Evolutionary conservation across 2,113 vertebrate genomes (phyloP).

Genomic region (Tetraodon nigroviridis): DNA sequence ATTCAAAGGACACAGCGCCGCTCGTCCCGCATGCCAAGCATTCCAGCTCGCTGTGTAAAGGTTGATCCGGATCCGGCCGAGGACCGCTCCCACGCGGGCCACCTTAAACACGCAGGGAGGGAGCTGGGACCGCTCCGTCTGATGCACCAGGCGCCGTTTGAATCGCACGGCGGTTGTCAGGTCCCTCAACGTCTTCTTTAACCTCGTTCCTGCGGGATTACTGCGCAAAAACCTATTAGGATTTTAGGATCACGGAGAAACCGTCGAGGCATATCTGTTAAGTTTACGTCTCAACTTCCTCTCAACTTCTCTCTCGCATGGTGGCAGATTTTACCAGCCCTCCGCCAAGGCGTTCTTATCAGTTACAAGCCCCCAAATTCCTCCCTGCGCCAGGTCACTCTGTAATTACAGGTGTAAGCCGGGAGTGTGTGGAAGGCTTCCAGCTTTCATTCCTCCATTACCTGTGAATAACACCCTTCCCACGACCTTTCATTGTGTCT

Average conservation of each 20-base stretch:
- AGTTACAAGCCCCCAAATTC: slow-evolving; percentile 2
- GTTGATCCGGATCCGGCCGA: slow-evolving; percentile 68
- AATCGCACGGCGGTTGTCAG: slow-evolving; percentile 1
- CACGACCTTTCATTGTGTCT: slow-evolving; percentile 31
- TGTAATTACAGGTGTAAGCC: slow-evolving; percentile 49
- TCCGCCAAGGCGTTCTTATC: slow-evolving; percentile 8
- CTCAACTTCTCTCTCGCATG: background rate
- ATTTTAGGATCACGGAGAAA: background rate
- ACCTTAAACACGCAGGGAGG: slow-evolving; percentile 63
- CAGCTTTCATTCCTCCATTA: slow-evolving; percentile 21
- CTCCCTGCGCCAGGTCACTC: slow-evolving; percentile 10
- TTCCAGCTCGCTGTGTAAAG: slow-evolving; percentile 82
- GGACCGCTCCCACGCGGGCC: slow-evolving; percentile 54
- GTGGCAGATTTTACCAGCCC: background rate
- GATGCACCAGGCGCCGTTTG: background rate
- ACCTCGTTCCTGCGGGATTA: background rate
- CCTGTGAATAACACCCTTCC: slow-evolving; percentile 35
- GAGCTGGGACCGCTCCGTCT: slow-evolving; percentile 29
- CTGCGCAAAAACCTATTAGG: background rate
- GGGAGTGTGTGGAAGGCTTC: slow-evolving; percentile 19
- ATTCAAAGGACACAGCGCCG: slow-evolving; percentile 75
- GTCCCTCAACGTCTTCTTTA: no score
- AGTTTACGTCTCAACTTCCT: background rate
- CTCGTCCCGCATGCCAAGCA: slow-evolving; percentile 74
- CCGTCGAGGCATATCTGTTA: background rate